A percentile compares a stretch with the other conserved stretches of the same genome.
Conservation (phyloP, 2,888 invertebrate species). For the Campoplex capitator region DNA sequence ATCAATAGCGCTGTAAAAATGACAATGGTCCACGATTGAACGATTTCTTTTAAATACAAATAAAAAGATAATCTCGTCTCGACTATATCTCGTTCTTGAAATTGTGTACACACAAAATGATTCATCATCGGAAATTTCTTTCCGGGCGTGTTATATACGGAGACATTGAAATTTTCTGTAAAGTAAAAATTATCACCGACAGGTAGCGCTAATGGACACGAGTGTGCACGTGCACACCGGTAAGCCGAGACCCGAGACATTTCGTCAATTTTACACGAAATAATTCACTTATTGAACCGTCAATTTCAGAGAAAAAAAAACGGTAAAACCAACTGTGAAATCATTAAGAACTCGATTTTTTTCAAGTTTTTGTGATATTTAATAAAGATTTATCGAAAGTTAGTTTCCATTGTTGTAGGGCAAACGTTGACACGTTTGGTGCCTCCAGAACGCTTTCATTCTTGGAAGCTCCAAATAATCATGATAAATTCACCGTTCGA, state of each 20-base stretch:
- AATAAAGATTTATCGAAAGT: background rate
- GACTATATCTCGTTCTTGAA: background rate
- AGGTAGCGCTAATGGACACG: conserved; percentile 25
- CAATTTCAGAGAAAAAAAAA: background rate
- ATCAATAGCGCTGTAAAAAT: background rate
- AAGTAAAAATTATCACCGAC: conserved; percentile 1
- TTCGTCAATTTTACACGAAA: background rate
- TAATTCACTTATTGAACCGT: background rate
- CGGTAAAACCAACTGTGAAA: background rate
- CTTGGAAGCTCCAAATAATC: conserved; percentile 17
- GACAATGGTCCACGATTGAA: background rate
- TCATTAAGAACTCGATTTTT: background rate
- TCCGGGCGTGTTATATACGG: conserved; percentile 8
- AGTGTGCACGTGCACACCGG: conserved; percentile 33
- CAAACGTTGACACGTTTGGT: background rate
- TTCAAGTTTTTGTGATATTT: background rate
- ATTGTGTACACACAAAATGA: conserved; percentile 15
- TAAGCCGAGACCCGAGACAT: background rate
- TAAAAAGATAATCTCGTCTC: background rate
- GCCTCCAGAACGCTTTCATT: background rate
- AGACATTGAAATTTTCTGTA: background rate
- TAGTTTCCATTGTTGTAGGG: background rate
- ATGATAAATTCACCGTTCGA: conserved; percentile 25
- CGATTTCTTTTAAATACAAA: background rate
- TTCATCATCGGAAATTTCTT: conserved; percentile 25